Conservation (phyloP, 2,797 vertebrate genomes). For the Neoniphon sammara region DNA sequence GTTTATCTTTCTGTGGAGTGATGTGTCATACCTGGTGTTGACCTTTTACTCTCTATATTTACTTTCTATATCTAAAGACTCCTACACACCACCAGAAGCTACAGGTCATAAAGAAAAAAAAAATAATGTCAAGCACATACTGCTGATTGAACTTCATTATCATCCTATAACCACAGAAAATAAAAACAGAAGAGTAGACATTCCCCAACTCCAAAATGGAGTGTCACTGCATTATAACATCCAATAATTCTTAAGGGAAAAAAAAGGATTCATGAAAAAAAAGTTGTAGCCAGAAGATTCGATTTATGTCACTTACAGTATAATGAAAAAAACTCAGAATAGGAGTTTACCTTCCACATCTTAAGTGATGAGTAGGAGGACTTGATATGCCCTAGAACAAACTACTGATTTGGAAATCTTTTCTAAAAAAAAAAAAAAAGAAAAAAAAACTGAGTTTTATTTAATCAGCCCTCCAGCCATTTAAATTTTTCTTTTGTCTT, state of each 20-base stretch:
- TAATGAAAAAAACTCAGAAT: no score
- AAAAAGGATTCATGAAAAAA: no score
- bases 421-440: constrained; percentile 34
- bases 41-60: no score
- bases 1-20: no score
- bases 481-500: constrained; percentile 64
- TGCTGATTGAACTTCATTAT: constrained; percentile 43
- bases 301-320: no score
- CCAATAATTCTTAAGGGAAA: no score
- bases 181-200: constrained; percentile 26
- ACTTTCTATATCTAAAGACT: no score
- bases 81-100: constrained; percentile 21
- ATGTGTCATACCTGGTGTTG: no score
- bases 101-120: constrained; percentile 42
- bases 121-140: background rate
- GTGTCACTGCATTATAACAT: no score
- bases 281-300: no score
- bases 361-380: no score
- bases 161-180: constrained; percentile 25
- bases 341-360: no score
- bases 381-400: constrained; percentile 48
- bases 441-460: constrained; percentile 29
- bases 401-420: constrained; percentile 17
- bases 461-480: constrained; percentile 45
- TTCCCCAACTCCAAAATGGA: constrained; percentile 3